Evolutionary conservation across 2,888 invertebrate genomes (phyloP).

Genomic region (Corbicula japonica): DNA sequence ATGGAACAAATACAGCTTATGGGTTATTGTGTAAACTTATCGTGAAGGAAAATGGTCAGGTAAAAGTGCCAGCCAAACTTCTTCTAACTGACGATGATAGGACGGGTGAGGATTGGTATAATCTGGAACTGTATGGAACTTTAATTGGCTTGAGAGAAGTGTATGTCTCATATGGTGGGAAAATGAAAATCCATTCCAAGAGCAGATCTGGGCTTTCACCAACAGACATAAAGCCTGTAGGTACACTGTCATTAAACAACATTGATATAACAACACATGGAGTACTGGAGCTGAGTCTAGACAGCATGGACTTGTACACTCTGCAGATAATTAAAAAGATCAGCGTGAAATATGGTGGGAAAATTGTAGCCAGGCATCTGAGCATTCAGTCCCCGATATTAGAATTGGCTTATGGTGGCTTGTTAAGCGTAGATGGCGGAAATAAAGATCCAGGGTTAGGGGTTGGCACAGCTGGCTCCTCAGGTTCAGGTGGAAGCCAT

Average conservation of each 20-base stretch:
- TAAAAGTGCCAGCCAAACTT: constrained; percentile 71
- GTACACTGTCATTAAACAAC: constrained; percentile 66
- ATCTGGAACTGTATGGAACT: constrained; percentile 69
- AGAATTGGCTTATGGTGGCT: constrained; percentile 70
- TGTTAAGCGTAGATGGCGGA: constrained; percentile 64
- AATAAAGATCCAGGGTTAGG: constrained; percentile 48
- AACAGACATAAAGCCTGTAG: constrained; percentile 53
- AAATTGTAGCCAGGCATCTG: constrained; percentile 61
- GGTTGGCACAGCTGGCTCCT: constrained; percentile 48
- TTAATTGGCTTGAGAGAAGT: constrained; percentile 70
- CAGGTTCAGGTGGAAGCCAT: constrained; percentile 73
- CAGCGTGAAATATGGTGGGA: constrained; percentile 72
- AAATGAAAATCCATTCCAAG: constrained; percentile 60
- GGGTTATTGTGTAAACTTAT: constrained; percentile 69
- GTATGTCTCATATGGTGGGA: constrained; percentile 69
- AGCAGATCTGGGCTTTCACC: constrained; percentile 63
- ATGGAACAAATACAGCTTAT: constrained; percentile 73
- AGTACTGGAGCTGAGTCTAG: constrained; percentile 62
- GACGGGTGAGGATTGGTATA: constrained; percentile 55
- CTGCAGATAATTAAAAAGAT: constrained; percentile 60
- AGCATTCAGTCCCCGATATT: constrained; percentile 60
- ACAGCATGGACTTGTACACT: constrained; percentile 57
- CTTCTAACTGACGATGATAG: constrained; percentile 69
- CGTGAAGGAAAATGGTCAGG: constrained; percentile 56
- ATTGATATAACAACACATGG: constrained; percentile 73